These are phyloP conservation scores for Myotis davidii DNA, from an alignment of 2,113 vertebrate species.

Conservation along the genomic window DNA sequence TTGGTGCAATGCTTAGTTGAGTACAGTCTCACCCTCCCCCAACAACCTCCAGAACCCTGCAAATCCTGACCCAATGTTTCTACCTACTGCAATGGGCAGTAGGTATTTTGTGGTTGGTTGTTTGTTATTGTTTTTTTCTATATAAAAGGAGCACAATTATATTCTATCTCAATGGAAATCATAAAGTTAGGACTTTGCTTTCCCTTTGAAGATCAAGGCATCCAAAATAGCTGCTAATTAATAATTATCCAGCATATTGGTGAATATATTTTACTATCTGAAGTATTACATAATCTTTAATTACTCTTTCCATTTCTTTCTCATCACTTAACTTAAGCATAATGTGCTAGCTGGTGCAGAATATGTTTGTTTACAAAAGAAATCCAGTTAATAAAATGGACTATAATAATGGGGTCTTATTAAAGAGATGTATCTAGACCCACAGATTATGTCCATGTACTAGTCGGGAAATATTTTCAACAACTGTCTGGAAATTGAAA, in stretches of 20 bases:
- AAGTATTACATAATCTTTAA: not conserved
- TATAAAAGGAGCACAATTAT: not conserved
- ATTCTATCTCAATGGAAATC: not conserved
- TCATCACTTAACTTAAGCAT: not conserved
- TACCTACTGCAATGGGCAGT: not conserved
- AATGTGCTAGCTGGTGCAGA: not conserved
- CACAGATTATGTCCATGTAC: not conserved
- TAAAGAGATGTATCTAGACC: not conserved
- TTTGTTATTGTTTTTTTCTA: not conserved
- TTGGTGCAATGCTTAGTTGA: not conserved
- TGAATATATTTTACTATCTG: not conserved
- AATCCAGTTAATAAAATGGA: not conserved
- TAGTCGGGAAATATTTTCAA: not conserved
- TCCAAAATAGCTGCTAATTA: not conserved
- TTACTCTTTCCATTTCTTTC: not conserved
- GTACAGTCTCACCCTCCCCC: not conserved
- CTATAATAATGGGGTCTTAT: not conserved
- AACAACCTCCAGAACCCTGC: not conserved
- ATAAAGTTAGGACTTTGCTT: not conserved
- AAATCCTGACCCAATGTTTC: not conserved
- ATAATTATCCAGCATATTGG: not conserved
- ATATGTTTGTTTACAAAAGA: not conserved
- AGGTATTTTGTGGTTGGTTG: no score
- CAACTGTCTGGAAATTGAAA: not conserved
- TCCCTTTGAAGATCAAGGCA: not conserved